Evolutionary conservation across 2,888 invertebrate genomes (phyloP).

Genomic region (Epistrophe eligans): DNA sequence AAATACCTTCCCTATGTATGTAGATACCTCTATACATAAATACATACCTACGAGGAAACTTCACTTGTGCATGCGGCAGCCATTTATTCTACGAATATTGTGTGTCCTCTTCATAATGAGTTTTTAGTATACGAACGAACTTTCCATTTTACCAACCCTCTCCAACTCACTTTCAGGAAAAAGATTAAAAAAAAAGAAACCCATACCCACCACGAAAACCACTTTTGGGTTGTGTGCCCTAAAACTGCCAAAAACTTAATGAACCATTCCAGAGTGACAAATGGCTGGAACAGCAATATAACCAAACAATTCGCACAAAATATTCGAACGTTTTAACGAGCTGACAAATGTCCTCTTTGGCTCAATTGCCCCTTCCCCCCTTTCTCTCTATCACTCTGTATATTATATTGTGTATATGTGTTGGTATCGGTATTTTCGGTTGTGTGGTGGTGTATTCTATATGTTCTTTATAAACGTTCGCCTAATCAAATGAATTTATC

Average conservation of each 20-base stretch:
- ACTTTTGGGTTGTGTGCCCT: conserved; percentile 57
- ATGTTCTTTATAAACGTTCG: conserved; percentile 56
- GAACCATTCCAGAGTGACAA: conserved; percentile 75
- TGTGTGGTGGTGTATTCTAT: conserved; percentile 13
- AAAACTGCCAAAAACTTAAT: conserved; percentile 75
- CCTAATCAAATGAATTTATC: conserved; percentile 74
- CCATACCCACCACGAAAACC: conserved; percentile 32
- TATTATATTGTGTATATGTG: too few relatives aligned
- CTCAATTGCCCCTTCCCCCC: conserved; percentile 57
- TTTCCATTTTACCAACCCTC: background rate
- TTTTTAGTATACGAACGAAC: conserved; percentile 37
- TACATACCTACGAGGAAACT: background rate
- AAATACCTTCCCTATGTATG: background rate
- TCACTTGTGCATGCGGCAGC: conserved; percentile 51
- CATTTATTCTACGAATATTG: conserved; percentile 65
- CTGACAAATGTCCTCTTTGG: conserved; percentile 73
- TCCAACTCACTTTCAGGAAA: background rate
- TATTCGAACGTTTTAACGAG: conserved; percentile 75
- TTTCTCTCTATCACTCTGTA: background rate
- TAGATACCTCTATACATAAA: background rate
- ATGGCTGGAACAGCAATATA: conserved; percentile 73
- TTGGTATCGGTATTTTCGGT: background rate
- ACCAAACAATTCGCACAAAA: conserved; percentile 74
- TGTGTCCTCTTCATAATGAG: conserved; percentile 71
- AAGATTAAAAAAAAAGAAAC: background rate